phyloP scores from a whole-genome alignment of 2,113 vertebrate genomes.

The Cisticola juncidis region DNA sequence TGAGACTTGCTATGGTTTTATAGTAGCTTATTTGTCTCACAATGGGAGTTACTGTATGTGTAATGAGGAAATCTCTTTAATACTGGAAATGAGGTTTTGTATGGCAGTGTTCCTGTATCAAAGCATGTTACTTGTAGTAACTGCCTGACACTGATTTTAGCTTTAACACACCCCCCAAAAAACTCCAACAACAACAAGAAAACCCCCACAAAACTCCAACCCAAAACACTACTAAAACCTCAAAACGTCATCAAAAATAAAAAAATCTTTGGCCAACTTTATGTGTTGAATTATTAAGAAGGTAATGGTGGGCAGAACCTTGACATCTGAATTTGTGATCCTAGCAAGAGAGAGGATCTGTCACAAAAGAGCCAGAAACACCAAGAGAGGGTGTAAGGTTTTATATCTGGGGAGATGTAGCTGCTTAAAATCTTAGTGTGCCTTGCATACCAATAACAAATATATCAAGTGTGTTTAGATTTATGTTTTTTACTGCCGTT shows the following conservation, averaged over 20 bases:
- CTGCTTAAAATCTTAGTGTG: neutral
- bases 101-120: neutral
- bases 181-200: neutral
- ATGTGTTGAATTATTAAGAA: neutral
- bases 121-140: constrained; percentile 6
- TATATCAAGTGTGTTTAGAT: neutral
- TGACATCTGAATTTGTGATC: neutral
- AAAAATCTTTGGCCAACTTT: neutral
- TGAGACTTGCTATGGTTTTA: constrained; percentile 9
- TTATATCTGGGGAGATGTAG: neutral
- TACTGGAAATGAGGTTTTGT: constrained; percentile 6
- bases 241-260: neutral
- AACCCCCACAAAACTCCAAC: neutral
- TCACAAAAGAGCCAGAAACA: neutral
- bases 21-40: constrained; percentile 24
- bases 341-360: neutral
- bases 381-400: neutral
- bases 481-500: neutral
- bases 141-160: neutral
- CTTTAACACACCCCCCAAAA: neutral
- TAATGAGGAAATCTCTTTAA: neutral
- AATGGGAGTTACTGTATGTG: neutral
- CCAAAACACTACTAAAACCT: neutral
- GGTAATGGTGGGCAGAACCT: neutral
- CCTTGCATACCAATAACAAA: neutral